Evolutionary conservation across 2,888 invertebrate genomes (phyloP), one percentile per base, ranked within the genome.

Genomic region (Eilema griseolum): DNA sequence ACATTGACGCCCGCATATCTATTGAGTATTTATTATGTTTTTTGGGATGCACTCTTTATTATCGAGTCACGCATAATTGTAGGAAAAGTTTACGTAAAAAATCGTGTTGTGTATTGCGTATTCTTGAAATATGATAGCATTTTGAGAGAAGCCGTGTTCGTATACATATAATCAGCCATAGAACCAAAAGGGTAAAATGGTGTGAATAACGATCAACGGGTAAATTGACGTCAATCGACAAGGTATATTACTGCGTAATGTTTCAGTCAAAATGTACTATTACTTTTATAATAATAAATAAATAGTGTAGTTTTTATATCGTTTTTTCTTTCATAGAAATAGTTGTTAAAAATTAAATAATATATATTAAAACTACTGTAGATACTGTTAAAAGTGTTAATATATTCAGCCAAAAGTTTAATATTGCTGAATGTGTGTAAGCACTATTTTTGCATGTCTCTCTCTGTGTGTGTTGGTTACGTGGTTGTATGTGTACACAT

Each of bases 201-300:
- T n/a, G n/a, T n/a, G n/a, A n/a, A n/a, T n/a, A n/a, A n/a, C n/a
- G n/a, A n/a, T n/a, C n/a, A n/a, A n/a, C n/a, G n/a, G n/a, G n/a
- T n/a, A n/a, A n/a, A n/a, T n/a, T n/a, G n/a, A n/a, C 84, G 84
- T 78, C 85, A 90, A 86, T 86, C 79, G 78, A 87, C 83, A 85
- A 83, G 52, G 52, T 52, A 71, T 64, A 71, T 56, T 74, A 70
- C 65, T 73, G 59, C 66, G 68, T 74, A 66, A 75, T 60, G 78
- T 80, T 81, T 78, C 76, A 83, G 82, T 81, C 82, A 79, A 83
- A 79, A 79, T 74, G 72, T 76, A 78, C 62, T 23, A 33, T 72
- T 1, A 52, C n/a, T n/a, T 52, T 52, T 10, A 52, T 52, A n/a
- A n/a, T n/a, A 10, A n/a, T 20, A 52, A 10, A 52, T 10, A n/a